These are phyloP conservation scores for Rutpela maculata DNA, from an alignment of 2,888 invertebrate genomes.

Conservation along the genomic window DNA sequence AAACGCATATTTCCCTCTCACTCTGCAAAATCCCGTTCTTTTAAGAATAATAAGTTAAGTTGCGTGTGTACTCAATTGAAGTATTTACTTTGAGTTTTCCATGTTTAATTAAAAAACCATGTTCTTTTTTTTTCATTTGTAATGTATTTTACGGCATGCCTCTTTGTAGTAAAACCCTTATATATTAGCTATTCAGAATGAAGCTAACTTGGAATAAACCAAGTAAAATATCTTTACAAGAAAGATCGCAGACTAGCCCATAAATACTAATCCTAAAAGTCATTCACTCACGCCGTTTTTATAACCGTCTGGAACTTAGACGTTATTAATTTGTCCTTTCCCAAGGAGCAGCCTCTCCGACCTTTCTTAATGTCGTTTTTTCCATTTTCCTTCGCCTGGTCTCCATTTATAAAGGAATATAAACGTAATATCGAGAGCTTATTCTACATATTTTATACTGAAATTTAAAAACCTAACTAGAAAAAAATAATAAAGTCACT, in stretches of 20 bases:
- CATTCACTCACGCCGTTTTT: conserved; percentile 20
- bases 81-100: no score
- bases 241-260: conserved; percentile 19
- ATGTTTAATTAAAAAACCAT: no score
- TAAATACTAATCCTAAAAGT: conserved; percentile 32
- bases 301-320: conserved; percentile 32
- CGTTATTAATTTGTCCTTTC: conserved; percentile 32
- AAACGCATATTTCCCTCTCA: no score
- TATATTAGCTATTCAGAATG: background rate
- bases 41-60: no score
- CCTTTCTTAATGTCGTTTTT: background rate
- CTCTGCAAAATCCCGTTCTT: no score
- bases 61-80: no score
- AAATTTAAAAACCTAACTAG: no score
- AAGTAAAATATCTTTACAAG: background rate
- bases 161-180: background rate
- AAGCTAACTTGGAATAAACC: background rate
- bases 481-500: no score
- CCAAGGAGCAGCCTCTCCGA: conserved; percentile 10
- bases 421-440: no score
- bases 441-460: no score
- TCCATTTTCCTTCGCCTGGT: background rate
- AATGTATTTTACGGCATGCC: background rate
- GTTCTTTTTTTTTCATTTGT: no score
- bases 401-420: background rate